Evolutionary conservation across 2,888 invertebrate genomes (phyloP).

Genomic region (Agrochola litura): DNA sequence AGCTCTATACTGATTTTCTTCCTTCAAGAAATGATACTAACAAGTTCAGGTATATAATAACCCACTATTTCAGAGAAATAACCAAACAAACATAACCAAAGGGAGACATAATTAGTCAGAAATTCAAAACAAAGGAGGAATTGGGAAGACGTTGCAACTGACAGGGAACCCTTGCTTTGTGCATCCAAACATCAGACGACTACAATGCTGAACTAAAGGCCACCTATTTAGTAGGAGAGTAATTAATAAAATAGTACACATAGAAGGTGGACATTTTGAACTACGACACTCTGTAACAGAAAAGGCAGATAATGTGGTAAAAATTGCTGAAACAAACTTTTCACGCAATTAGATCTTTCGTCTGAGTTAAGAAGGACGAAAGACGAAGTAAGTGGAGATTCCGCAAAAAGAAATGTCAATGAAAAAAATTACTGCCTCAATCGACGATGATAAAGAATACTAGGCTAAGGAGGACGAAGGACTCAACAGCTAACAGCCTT

Average conservation of each 20-base stretch:
- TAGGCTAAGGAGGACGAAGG: background rate
- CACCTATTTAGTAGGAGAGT: background rate
- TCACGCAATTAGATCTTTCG: background rate
- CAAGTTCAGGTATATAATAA: background rate
- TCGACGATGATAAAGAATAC: background rate
- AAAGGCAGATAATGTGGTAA: background rate
- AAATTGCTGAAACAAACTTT: background rate
- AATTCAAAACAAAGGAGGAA: conserved; percentile 46
- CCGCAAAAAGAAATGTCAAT: background rate
- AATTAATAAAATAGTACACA: background rate
- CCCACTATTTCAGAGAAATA: background rate
- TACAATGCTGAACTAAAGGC: conserved; percentile 12
- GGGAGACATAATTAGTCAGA: conserved; percentile 28
- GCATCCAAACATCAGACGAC: conserved; percentile 34
- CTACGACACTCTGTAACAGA: background rate
- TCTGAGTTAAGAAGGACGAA: background rate
- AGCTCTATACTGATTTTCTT: background rate
- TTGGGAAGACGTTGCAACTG: conserved; percentile 34
- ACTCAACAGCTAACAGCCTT: background rate
- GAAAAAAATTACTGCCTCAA: background rate
- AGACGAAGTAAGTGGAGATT: background rate
- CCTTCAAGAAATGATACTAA: background rate
- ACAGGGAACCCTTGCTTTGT: conserved; percentile 45
- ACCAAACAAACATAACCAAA: conserved; percentile 7
- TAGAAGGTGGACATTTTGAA: background rate